Conservation (phyloP, 2,888 invertebrate genomes). For the Vesta saturnalis region DNA sequence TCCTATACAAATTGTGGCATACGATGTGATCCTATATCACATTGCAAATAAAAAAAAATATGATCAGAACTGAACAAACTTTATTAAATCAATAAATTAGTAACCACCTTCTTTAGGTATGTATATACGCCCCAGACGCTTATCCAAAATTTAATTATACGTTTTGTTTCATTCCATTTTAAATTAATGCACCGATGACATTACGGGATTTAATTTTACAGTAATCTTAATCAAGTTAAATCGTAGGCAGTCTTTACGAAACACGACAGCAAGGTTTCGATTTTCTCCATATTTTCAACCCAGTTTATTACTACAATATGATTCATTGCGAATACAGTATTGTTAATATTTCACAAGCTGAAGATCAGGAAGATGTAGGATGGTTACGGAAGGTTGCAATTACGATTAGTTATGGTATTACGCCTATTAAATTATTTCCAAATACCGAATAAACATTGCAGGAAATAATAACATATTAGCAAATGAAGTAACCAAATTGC, state of each 20-base stretch:
- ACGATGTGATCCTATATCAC: conserved; percentile 20
- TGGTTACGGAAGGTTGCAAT: conserved; percentile 24
- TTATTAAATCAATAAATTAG: conserved; percentile 49
- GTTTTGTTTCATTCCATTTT: conserved; percentile 17
- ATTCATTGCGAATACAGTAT: conserved; percentile 31
- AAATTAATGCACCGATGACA: conserved; percentile 28
- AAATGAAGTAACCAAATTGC: background rate
- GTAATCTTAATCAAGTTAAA: conserved; percentile 27
- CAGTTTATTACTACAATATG: conserved; percentile 28
- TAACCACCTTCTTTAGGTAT: conserved; percentile 24
- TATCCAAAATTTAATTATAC: conserved; percentile 28
- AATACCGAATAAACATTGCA: background rate
- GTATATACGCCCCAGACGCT: conserved; percentile 42
- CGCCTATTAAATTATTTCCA: conserved; percentile 19
- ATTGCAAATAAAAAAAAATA: conserved; percentile 27
- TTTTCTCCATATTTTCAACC: conserved; percentile 35
- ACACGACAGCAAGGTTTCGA: conserved; percentile 20
- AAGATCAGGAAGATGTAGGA: conserved; percentile 28
- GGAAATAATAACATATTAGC: background rate
- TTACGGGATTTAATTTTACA: conserved; percentile 9
- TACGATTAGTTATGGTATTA: conserved; percentile 21
- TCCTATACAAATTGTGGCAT: conserved; percentile 23
- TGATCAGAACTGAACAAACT: conserved; percentile 18
- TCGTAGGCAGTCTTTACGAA: conserved; percentile 33
- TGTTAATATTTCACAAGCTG: conserved; percentile 27